A percentile compares a stretch with the other conserved stretches of the same genome.
phyloP scores from a whole-genome alignment of 2,797 vertebrate genomes.

The Pipistrellus pygmaeus region DNA sequence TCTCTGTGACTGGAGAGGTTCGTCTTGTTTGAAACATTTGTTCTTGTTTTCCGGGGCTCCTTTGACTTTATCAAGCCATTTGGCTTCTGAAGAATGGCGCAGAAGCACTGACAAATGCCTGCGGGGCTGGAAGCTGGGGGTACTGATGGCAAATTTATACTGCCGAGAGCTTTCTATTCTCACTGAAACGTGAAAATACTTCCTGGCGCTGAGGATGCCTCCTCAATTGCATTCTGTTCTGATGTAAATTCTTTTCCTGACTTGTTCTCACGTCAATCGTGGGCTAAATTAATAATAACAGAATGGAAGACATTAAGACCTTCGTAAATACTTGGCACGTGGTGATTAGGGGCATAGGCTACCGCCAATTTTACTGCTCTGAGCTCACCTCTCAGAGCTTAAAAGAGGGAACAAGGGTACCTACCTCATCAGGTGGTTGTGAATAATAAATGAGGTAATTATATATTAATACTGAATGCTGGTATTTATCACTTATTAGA shows the following conservation, averaged over 20 bases:
- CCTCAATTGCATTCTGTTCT: slow-evolving; percentile 3
- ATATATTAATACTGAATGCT: neutral
- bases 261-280: neutral
- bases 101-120: neutral
- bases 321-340: slow-evolving; percentile 46
- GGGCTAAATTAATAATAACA: slow-evolving; percentile 62
- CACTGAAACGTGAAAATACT: neutral
- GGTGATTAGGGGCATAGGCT: slow-evolving; percentile 3
- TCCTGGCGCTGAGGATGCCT: slow-evolving; percentile 1
- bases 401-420: neutral
- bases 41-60: slow-evolving; percentile 63
- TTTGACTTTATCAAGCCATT: slow-evolving; percentile 63
- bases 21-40: slow-evolving; percentile 64
- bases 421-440: neutral
- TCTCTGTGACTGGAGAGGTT: slow-evolving; percentile 13
- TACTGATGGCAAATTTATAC: neutral
- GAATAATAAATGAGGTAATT: slow-evolving; percentile 20
- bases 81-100: slow-evolving; percentile 52
- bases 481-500: neutral
- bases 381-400: slow-evolving; percentile 13
- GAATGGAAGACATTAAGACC: slow-evolving; percentile 51
- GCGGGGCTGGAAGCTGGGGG: neutral
- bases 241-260: slow-evolving; percentile 44
- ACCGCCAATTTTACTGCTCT: neutral
- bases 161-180: slow-evolving; percentile 30